phyloP scores from a whole-genome alignment of 2,113 vertebrate species.

The Hymenochirus boettgeri region DNA sequence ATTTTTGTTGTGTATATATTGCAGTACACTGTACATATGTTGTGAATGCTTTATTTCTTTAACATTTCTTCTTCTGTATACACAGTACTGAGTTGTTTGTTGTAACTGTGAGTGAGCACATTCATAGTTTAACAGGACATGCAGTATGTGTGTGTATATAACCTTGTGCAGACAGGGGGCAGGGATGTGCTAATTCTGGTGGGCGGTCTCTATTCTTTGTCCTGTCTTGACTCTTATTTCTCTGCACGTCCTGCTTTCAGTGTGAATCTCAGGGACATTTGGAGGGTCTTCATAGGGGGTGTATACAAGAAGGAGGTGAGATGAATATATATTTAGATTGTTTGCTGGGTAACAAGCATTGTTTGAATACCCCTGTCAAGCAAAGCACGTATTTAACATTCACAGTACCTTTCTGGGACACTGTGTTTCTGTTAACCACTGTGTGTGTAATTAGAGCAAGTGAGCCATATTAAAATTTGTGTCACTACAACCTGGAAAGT shows the following conservation, averaged over 20 bases:
- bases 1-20: no score
- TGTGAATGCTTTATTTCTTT: no score
- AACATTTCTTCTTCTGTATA: no score
- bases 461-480: no score
- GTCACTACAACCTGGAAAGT: not conserved
- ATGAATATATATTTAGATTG: conserved; percentile 41
- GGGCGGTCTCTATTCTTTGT: conserved; percentile 30
- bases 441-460: not conserved
- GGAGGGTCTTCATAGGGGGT: conserved; percentile 31
- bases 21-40: no score
- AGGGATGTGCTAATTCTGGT: not conserved
- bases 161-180: conserved; percentile 1
- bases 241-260: conserved; percentile 34
- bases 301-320: conserved; percentile 34
- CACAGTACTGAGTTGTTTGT: no score
- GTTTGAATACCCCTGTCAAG: conserved; percentile 5
- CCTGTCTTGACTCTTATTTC: conserved; percentile 11
- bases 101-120: no score
- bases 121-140: no score
- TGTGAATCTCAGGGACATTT: conserved; percentile 36
- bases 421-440: conserved; percentile 11
- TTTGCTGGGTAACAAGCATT: conserved; percentile 27
- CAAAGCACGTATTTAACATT: not conserved
- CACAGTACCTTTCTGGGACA: not conserved
- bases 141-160: conserved; percentile 2